Conservation (phyloP, 1,140 invertebrate species). For the Drosophila ficusphila region DNA sequence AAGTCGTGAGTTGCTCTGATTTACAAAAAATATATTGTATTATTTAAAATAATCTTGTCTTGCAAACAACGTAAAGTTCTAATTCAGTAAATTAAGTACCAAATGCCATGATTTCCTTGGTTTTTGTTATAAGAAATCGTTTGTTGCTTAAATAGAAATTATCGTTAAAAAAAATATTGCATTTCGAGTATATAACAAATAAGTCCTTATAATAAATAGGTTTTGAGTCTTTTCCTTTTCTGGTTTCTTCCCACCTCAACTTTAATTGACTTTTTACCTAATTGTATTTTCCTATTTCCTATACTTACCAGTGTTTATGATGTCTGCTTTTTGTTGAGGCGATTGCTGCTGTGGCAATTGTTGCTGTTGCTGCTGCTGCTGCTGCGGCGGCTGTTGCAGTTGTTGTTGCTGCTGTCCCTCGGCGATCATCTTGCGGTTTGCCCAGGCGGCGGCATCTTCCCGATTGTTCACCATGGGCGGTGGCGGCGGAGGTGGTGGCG, state of each 20-base stretch:
- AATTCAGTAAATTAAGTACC: no score
- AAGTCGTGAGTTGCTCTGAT: not conserved
- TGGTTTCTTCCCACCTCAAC: not conserved
- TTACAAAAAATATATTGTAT: no score
- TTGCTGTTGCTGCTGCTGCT: constrained; percentile 45
- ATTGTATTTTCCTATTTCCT: not conserved
- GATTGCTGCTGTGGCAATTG: constrained; percentile 18
- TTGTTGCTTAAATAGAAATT: no score
- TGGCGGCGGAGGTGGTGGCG: constrained; percentile 55
- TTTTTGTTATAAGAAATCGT: no score
- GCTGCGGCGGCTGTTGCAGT: constrained; percentile 19
- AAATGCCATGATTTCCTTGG: no score
- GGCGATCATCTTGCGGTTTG: constrained; percentile 73
- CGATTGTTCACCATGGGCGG: constrained; percentile 74
- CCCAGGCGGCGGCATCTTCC: constrained; percentile 77
- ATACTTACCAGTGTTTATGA: constrained; percentile 42
- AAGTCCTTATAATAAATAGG: no score
- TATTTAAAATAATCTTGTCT: no score
- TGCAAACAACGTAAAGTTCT: no score
- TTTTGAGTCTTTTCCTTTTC: no score
- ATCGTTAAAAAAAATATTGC: no score
- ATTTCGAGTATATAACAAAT: no score
- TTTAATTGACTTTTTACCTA: no score
- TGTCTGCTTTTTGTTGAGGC: constrained; percentile 7
- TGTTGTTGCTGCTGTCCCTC: constrained; percentile 50